These are phyloP conservation scores for Halichondria panicea DNA, from an alignment of 37 sponge, comb jelly and placozoan genomes.

Conservation along the genomic window DNA sequence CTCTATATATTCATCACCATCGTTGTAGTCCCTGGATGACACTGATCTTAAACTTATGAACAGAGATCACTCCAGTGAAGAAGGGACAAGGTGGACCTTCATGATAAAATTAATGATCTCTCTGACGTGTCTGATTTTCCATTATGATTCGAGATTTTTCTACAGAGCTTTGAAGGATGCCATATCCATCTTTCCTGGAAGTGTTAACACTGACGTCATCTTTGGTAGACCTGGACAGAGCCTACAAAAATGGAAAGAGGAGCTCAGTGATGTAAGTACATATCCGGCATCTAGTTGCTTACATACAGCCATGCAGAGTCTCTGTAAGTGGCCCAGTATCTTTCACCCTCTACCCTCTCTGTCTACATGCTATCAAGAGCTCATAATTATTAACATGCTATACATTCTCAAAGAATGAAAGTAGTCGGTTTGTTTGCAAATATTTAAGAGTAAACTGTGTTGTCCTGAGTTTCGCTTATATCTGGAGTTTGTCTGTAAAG, in stretches of 20 bases:
- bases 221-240: constrained; percentile 82
- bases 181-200: constrained; percentile 42
- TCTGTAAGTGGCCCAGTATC: too few relatives aligned
- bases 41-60: constrained; percentile 59
- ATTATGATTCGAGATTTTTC: background rate
- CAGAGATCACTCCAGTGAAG: constrained; percentile 45
- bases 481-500: too few relatives aligned
- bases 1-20: background rate
- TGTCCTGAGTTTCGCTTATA: too few relatives aligned
- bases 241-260: constrained; percentile 25
- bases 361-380: too few relatives aligned
- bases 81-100: constrained; percentile 31
- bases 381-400: too few relatives aligned
- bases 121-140: background rate
- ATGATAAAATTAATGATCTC: background rate
- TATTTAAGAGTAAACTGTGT: too few relatives aligned
- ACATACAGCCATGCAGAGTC: too few relatives aligned
- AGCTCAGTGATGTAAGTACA: constrained; percentile 23
- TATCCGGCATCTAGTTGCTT: too few relatives aligned
- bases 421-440: too few relatives aligned
- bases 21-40: constrained; percentile 34
- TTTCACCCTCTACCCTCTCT: too few relatives aligned
- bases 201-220: constrained; percentile 64
- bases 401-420: too few relatives aligned
- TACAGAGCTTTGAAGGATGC: constrained; percentile 40